phyloP scores from a whole-genome alignment of 2,888 invertebrate genomes.

The Tetrapedia diversipes region DNA sequence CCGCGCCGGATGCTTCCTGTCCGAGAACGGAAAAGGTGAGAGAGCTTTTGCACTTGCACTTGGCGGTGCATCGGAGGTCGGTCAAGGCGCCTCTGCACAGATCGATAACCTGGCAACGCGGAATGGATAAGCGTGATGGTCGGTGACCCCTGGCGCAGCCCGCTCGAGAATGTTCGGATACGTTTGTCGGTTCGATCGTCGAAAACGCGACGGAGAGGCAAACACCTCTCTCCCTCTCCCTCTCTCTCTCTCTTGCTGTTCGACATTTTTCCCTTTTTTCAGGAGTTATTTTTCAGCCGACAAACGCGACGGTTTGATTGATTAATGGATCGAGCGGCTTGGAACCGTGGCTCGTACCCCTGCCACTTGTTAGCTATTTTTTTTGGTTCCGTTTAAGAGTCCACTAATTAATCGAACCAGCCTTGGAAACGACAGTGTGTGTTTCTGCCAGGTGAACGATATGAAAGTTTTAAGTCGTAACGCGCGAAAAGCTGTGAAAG shows the following conservation, averaged over 20 bases:
- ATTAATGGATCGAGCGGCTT: neutral
- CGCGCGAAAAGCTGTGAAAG: neutral
- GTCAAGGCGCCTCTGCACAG: slow-evolving; percentile 80
- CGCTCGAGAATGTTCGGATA: slow-evolving; percentile 23
- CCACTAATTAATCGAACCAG: neutral
- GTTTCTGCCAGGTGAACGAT: neutral
- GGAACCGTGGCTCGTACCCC: neutral
- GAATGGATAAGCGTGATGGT: slow-evolving; percentile 76
- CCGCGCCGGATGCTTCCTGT: slow-evolving; percentile 49
- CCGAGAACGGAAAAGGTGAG: slow-evolving; percentile 60
- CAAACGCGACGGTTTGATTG: slow-evolving; percentile 6
- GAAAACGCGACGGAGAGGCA: neutral
- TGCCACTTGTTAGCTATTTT: neutral
- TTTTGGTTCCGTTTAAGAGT: neutral
- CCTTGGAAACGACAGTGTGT: neutral
- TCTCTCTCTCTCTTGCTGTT: too few species aligned
- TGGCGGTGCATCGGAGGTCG: slow-evolving; percentile 80
- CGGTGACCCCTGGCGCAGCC: slow-evolving; percentile 68
- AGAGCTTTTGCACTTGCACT: slow-evolving; percentile 81
- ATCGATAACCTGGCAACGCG: slow-evolving; percentile 81
- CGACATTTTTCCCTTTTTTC: neutral
- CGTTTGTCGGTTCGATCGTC: slow-evolving; percentile 8
- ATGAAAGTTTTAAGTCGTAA: neutral
- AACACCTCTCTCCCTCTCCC: too few species aligned
- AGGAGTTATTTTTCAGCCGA: neutral